phyloP scores from a whole-genome alignment of 2,113 vertebrate species.

The Colinus virginianus region DNA sequence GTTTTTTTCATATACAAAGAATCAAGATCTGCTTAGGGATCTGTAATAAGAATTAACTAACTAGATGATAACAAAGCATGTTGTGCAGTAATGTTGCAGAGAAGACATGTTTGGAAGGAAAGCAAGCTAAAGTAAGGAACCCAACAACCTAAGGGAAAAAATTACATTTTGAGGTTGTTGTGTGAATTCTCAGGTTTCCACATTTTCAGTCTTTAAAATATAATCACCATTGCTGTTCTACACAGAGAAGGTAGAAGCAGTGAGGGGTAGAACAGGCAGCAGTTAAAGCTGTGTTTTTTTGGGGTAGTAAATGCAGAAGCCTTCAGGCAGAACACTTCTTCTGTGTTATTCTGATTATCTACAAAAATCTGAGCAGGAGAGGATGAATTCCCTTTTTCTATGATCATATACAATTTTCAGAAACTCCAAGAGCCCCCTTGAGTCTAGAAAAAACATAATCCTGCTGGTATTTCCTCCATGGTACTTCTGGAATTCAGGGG shows the following conservation, averaged over 20 bases:
- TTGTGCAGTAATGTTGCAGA: neutral
- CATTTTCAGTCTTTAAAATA: neutral
- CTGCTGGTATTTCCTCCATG: rapidly evolving
- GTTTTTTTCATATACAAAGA: neutral
- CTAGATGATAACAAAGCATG: neutral
- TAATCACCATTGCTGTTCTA: neutral
- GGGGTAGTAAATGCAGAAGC: neutral
- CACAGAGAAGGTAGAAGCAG: neutral
- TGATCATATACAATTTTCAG: neutral
- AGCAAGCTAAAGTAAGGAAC: conserved; percentile 5
- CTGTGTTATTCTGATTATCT: neutral
- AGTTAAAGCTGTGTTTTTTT: neutral
- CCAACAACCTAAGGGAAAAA: neutral
- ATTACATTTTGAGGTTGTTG: neutral
- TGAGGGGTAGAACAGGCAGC: neutral
- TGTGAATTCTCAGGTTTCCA: neutral
- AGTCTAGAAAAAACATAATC: neutral
- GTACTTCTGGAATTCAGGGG: neutral
- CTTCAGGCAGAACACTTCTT: neutral
- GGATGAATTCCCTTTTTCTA: neutral
- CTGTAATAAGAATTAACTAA: neutral
- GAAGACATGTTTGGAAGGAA: neutral
- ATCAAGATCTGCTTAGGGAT: neutral
- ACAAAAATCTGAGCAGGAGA: neutral
- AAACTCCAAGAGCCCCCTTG: neutral